A percentile compares a stretch with the other conserved stretches of the same genome.
Evolutionary conservation across 2,797 vertebrate species (phyloP).

Genomic region (Eleutherodactylus coqui): DNA sequence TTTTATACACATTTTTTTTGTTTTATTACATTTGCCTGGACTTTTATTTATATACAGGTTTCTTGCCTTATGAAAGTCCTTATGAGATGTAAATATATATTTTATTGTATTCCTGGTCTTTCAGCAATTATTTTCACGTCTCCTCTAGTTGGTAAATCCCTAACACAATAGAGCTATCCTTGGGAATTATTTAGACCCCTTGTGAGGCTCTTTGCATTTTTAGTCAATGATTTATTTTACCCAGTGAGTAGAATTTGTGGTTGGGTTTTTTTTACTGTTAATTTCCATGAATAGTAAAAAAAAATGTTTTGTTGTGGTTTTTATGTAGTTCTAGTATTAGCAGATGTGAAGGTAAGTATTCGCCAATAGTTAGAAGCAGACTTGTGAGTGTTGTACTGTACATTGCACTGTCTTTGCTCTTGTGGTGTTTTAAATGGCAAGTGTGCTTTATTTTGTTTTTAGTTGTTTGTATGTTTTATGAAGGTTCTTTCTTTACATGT

Average conservation of each 20-base stretch:
- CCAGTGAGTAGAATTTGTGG: not conserved
- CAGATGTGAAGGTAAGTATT: conserved; percentile 37
- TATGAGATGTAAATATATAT: not conserved
- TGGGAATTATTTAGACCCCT: not conserved
- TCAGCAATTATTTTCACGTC: not conserved
- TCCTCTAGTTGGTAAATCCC: not conserved
- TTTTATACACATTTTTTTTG: not conserved
- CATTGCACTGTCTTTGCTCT: not conserved
- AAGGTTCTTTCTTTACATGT: not conserved
- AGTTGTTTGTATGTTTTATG: not conserved
- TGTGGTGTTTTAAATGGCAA: too few species aligned
- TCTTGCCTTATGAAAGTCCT: not conserved
- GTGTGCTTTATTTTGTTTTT: not conserved
- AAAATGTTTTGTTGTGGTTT: not conserved
- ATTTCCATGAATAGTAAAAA: not conserved
- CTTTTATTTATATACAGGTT: not conserved
- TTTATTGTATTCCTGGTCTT: not conserved
- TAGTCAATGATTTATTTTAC: not conserved
- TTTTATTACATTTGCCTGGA: not conserved
- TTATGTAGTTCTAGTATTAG: not conserved
- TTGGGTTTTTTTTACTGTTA: not conserved
- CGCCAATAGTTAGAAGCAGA: not conserved
- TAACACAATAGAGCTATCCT: not conserved
- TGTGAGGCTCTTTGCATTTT: not conserved
- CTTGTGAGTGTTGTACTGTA: not conserved